Evolutionary conservation across 2,113 vertebrate genomes (phyloP).

Genomic region (Perognathus longimembris): DNA sequence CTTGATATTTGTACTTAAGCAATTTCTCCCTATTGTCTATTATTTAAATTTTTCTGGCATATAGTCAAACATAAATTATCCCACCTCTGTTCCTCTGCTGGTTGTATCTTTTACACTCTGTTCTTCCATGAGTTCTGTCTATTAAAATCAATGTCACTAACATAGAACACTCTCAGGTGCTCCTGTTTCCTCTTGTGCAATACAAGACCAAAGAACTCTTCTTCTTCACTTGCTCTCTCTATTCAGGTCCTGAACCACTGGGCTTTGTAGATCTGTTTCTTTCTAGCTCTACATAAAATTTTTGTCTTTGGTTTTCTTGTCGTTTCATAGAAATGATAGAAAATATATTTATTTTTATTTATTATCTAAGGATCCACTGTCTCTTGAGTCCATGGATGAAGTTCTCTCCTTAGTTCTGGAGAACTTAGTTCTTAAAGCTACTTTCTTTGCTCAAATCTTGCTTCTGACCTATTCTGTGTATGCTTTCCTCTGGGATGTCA

Average conservation of each 20-base stretch:
- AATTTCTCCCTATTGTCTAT: neutral
- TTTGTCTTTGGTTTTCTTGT: neutral
- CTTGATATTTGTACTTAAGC: neutral
- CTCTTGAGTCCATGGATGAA: neutral
- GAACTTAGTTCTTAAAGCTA: neutral
- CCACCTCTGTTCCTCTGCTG: neutral
- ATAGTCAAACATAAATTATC: neutral
- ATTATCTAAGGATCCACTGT: constrained; percentile 32
- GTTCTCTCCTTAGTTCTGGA: constrained; percentile 10
- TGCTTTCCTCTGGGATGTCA: neutral
- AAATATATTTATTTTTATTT: neutral
- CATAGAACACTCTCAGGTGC: neutral
- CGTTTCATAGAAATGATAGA: neutral
- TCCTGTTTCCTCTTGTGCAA: neutral
- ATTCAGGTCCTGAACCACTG: neutral
- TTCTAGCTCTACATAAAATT: neutral
- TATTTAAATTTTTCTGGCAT: neutral
- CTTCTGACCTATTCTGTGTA: neutral
- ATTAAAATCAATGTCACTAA: neutral
- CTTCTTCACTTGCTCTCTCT: neutral
- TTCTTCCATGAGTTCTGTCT: neutral
- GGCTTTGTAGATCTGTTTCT: neutral
- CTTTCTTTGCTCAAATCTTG: neutral
- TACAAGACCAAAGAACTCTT: neutral
- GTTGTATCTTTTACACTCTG: neutral